These are phyloP conservation scores for Nephila pilipes DNA, from an alignment of 1,140 invertebrate species.

Conservation along the genomic window DNA sequence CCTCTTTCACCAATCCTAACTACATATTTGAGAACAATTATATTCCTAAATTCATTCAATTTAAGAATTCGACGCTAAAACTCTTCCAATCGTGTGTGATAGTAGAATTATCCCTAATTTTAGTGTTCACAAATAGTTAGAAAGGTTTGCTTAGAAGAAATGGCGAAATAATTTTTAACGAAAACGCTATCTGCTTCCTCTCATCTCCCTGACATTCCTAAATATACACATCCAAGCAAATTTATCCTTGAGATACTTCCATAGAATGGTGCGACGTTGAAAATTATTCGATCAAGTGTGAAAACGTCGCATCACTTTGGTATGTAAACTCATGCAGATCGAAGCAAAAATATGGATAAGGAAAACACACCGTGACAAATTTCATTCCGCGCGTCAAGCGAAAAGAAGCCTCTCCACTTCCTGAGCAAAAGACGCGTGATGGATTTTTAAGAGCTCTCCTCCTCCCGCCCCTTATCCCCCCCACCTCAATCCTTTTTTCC, in stretches of 20 bases:
- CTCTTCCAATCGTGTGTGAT: no score
- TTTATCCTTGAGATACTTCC: background rate
- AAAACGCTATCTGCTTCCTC: no score
- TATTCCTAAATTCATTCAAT: no score
- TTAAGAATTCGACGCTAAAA: no score
- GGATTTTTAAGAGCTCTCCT: conserved; percentile 55
- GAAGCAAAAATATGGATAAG: conserved; percentile 8
- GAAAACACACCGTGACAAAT: conserved; percentile 44
- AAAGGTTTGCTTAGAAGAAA: no score
- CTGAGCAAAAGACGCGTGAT: conserved; percentile 32
- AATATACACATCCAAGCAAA: background rate
- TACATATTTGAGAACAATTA: no score
- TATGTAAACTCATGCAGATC: conserved; percentile 33
- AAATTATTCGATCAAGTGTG: background rate
- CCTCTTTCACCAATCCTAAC: no score
- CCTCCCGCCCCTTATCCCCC: background rate
- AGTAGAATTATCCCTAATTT: no score
- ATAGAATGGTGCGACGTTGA: background rate
- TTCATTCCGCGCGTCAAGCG: conserved; percentile 20
- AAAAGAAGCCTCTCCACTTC: conserved; percentile 13
- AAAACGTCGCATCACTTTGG: background rate
- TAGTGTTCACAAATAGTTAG: no score
- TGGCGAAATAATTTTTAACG: no score
- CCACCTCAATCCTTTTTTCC: background rate
- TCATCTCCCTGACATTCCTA: no score